Conservation (phyloP, 2,888 invertebrate species). For the Gortyna flavago region DNA sequence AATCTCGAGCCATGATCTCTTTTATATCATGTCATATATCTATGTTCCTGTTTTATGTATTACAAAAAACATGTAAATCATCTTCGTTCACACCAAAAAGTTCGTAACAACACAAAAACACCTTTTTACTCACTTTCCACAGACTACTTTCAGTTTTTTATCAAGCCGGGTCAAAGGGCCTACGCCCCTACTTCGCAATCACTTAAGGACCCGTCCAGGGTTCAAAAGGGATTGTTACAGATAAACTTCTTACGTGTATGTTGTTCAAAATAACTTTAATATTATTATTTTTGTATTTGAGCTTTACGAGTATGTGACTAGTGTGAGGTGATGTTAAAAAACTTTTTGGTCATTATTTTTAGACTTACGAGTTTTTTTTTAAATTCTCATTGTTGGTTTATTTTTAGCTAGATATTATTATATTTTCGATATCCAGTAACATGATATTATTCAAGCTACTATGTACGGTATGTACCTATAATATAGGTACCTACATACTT, state of each 20-base stretch:
- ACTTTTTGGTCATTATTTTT: constrained; percentile 15
- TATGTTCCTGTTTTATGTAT: neutral
- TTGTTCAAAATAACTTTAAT: constrained; percentile 52
- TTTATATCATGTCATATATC: neutral
- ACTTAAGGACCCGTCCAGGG: constrained; percentile 68
- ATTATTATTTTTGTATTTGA: constrained; percentile 23
- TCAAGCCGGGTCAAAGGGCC: constrained; percentile 60
- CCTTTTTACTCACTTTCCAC: constrained; percentile 38
- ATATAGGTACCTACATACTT: no score
- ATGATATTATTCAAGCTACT: neutral
- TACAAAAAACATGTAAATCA: constrained; percentile 26
- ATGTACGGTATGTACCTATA: neutral
- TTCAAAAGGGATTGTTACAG: constrained; percentile 66
- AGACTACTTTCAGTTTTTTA: constrained; percentile 55
- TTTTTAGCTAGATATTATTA: neutral
- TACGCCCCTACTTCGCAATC: constrained; percentile 66
- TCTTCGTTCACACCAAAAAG: constrained; percentile 14
- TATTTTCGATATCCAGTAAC: neutral
- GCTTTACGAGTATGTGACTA: neutral
- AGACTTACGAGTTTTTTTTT: neutral
- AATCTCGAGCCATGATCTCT: neutral
- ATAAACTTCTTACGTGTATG: constrained; percentile 58
- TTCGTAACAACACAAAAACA: constrained; percentile 32
- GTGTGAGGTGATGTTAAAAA: constrained; percentile 23
- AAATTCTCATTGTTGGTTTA: neutral